Evolutionary conservation across 2,797 vertebrate species (phyloP).

Genomic region (Fistularia tabacaria): DNA sequence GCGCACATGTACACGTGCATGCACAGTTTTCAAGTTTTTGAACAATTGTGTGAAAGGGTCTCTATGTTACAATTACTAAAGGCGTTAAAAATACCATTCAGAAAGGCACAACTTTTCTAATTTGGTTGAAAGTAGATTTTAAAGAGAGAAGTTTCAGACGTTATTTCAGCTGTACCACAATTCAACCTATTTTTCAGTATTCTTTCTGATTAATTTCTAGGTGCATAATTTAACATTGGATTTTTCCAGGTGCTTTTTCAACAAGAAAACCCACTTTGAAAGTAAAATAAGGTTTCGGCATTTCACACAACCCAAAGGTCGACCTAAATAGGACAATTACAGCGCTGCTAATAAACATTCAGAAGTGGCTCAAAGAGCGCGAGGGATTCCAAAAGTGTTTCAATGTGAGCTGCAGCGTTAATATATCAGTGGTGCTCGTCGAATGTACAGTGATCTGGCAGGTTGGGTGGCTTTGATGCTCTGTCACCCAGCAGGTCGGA

Average conservation of each 20-base stretch:
- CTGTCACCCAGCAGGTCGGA: slow-evolving; percentile 69
- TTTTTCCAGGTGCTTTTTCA: slow-evolving; percentile 15
- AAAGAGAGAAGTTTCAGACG: background rate
- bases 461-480: slow-evolving; percentile 70
- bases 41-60: slow-evolving; percentile 36
- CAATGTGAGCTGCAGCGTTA: slow-evolving; percentile 58
- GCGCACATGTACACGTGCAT: slow-evolving; percentile 13
- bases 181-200: background rate
- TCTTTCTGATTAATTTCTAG: slow-evolving; percentile 19
- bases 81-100: slow-evolving; percentile 9
- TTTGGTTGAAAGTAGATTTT: background rate
- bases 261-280: slow-evolving; percentile 42
- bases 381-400: slow-evolving; percentile 30
- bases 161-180: slow-evolving; percentile 1
- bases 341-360: slow-evolving; percentile 48
- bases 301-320: slow-evolving; percentile 59
- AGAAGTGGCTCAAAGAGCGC: slow-evolving; percentile 64
- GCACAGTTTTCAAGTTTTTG: slow-evolving; percentile 18
- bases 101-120: slow-evolving; percentile 10
- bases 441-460: slow-evolving; percentile 69
- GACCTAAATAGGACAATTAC: slow-evolving; percentile 67
- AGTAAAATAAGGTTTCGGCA: slow-evolving; percentile 31
- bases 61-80: slow-evolving; percentile 24
- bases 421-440: slow-evolving; percentile 56
- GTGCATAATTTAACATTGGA: background rate